These are phyloP conservation scores for Pelagia noctiluca DNA, from an alignment of 30 jellyfish, hydroid and myxozoan species.

Conservation along the genomic window DNA sequence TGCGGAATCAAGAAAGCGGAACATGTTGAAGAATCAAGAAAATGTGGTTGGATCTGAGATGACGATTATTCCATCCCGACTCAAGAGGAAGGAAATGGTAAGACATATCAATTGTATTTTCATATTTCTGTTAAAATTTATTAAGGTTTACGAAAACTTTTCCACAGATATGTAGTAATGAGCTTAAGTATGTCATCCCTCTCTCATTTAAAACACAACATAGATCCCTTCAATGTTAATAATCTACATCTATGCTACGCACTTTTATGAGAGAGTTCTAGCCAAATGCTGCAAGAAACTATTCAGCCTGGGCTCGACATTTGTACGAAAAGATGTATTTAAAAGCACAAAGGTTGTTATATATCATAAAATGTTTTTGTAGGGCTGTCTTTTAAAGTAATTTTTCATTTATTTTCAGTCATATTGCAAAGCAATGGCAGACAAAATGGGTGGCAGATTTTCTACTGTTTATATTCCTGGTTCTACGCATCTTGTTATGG, in stretches of 20 bases:
- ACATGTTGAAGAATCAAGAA: not conserved
- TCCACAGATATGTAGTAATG: not conserved
- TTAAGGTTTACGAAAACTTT: not conserved
- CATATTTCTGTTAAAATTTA: not conserved
- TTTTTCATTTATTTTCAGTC: constrained; percentile 40
- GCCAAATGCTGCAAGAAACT: too few relatives aligned
- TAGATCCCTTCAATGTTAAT: too few relatives aligned
- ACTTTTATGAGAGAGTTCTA: too few relatives aligned
- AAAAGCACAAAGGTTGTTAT: not conserved
- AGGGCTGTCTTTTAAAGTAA: not conserved
- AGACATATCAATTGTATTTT: not conserved
- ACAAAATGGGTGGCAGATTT: constrained; percentile 73
- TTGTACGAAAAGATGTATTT: not conserved
- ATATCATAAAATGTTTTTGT: not conserved
- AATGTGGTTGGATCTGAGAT: constrained; percentile 5
- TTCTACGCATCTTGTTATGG: constrained; percentile 77
- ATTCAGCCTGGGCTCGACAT: too few relatives aligned
- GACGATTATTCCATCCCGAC: constrained; percentile 65
- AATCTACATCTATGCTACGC: too few relatives aligned
- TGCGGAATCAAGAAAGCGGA: not conserved
- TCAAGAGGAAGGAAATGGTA: constrained; percentile 75
- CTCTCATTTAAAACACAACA: too few relatives aligned
- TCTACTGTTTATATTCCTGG: constrained; percentile 53
- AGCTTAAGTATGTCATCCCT: too few relatives aligned
- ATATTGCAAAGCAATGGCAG: constrained; percentile 67